phyloP scores from a whole-genome alignment of 2,113 vertebrate species.

The Ammodytes marinus region DNA sequence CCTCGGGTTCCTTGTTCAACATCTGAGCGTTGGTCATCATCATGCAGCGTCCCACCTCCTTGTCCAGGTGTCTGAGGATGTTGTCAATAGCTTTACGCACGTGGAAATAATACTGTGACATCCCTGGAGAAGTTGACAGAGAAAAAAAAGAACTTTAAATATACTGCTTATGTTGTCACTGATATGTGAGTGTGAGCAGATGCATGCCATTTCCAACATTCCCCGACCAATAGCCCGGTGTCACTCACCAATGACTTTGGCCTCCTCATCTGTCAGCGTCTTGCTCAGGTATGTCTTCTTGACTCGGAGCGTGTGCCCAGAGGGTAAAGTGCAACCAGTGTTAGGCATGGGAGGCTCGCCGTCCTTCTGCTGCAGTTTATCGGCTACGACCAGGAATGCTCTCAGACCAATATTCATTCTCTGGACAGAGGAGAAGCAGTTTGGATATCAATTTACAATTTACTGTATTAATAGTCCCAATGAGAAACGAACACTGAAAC shows the following conservation, averaged over 20 bases:
- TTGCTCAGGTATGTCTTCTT: slow-evolving; percentile 98
- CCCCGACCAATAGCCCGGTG: background rate
- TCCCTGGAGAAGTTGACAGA: slow-evolving; percentile 83
- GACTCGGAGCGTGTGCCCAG: slow-evolving; percentile 95
- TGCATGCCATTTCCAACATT: background rate
- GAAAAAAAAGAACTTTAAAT: background rate
- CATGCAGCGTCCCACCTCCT: slow-evolving; percentile 98
- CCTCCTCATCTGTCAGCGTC: slow-evolving; percentile 97
- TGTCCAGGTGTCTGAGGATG: slow-evolving; percentile 96
- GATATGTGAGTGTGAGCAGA: background rate
- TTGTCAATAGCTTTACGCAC: slow-evolving; percentile 96
- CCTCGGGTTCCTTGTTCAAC: slow-evolving; percentile 98
- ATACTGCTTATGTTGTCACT: background rate
- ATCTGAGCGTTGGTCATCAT: slow-evolving; percentile 98
- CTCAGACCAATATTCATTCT: slow-evolving; percentile 98
- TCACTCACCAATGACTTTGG: slow-evolving; percentile 95
- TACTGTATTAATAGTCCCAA: background rate
- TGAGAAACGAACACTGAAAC: background rate
- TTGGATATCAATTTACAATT: background rate
- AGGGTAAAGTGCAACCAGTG: slow-evolving; percentile 94
- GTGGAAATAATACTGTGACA: slow-evolving; percentile 96
- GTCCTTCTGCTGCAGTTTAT: slow-evolving; percentile 97
- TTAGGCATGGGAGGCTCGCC: slow-evolving; percentile 98
- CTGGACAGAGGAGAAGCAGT: slow-evolving; percentile 76
- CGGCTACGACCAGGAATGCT: slow-evolving; percentile 97